Evolutionary conservation across 2,888 invertebrate species (phyloP).

Genomic region (Eubasilissa splendida): DNA sequence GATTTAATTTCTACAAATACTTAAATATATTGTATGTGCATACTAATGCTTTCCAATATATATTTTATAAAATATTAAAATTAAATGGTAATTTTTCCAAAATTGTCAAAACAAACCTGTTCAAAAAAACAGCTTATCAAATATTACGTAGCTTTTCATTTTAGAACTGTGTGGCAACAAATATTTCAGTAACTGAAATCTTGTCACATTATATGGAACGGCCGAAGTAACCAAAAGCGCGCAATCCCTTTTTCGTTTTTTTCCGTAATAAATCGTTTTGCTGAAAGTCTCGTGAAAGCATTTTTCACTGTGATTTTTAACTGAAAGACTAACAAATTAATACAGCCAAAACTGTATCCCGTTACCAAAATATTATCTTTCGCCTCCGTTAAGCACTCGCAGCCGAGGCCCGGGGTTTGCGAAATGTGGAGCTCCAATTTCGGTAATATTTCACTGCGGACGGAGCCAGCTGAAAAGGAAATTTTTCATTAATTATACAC

Average conservation of each 20-base stretch:
- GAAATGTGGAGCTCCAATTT: constrained; percentile 23
- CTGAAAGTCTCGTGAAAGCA: constrained; percentile 9
- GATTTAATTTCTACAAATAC: too few relatives aligned
- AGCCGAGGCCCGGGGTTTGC: background rate
- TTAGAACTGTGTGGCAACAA: too few relatives aligned
- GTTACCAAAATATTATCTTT: constrained; percentile 38
- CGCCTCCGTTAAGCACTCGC: constrained; percentile 11
- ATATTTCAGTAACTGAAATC: too few relatives aligned
- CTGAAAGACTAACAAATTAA: constrained; percentile 35
- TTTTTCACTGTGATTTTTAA: constrained; percentile 37
- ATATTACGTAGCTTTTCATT: too few relatives aligned
- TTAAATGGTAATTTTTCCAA: too few relatives aligned
- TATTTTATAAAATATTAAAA: too few relatives aligned
- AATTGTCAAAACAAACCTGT: too few relatives aligned
- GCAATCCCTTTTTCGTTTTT: background rate
- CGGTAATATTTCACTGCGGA: constrained; percentile 15
- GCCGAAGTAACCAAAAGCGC: too few relatives aligned
- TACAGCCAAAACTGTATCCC: constrained; percentile 29
- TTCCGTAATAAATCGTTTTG: constrained; percentile 28
- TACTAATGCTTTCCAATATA: too few relatives aligned
- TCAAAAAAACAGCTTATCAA: too few relatives aligned
- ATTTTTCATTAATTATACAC: constrained; percentile 49
- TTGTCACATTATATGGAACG: too few relatives aligned
- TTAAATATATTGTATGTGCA: too few relatives aligned
- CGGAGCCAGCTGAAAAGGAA: constrained; percentile 15